Evolutionary conservation across 1,140 invertebrate species (phyloP), one percentile per base, ranked within the genome.

Genomic region (Conus ventricosus): DNA sequence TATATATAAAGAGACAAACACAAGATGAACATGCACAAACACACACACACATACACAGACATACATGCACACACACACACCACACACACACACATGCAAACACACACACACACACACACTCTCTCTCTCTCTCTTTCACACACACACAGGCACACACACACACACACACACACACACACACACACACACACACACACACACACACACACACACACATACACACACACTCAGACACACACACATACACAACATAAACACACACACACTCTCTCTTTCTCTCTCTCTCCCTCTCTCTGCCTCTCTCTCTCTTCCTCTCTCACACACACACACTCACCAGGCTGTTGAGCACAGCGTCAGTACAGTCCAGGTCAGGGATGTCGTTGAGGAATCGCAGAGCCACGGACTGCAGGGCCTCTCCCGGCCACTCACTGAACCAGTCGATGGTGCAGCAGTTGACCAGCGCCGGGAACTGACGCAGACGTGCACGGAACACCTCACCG

Each of bases 351-450:
- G 94, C 91, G 57, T 95, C 94, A 39, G 91, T 92, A 3, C 90
- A 91, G 71, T 95, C 94, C 13, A 95, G 89, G 63, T 95, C 95
- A 63, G 93, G 92, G 60, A 95, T 93, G 85, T 95, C 95, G 84
- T 91, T 92, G 1, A 95, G 91, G 92, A 95, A 95, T 71, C 93
- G 89, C 81, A 94, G 78, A 55, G 95, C 95, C 27, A 95, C 95
- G 55, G 94, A 95, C 96, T 95, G 94, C 53, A 89, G 96, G 96
- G 98, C 97, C 84, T 96, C 95, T 75, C 96, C 95, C 5, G 97
- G 97, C 97, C 97, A 97, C 17, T 96, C 95, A 91, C 95, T 94
- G 89, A 95, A 94, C 98, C 97, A 95, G 90, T 95, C 95, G 81
- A 95, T 95, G 25, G 95, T 95, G 89, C 95, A 95, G 89, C 95